Evolutionary conservation across 92 coral and sea anemone species (phyloP), one percentile per base, ranked within the genome.

Genomic region (Palythoa grandis): DNA sequence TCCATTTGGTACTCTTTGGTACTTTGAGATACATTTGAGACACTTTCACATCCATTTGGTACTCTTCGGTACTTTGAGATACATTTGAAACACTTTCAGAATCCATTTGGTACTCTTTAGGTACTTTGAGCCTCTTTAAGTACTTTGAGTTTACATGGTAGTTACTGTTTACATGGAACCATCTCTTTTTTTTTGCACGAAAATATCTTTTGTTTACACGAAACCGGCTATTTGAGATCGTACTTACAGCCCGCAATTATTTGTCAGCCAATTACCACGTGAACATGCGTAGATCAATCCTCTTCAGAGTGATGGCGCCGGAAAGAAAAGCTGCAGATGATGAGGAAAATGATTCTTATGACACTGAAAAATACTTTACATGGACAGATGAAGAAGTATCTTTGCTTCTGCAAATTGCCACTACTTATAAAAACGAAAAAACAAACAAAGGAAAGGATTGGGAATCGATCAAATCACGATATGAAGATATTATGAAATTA

Each of bases 331-430:
- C 10, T 72, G 76, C 50, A 37, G 76, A 39, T 37, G 76, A 37
- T 22, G 22, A 37, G 76, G 52, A 39, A 72, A 72, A 68, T 68
- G 15, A 68, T 3, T 68, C 38, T 1, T 24, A 25, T 68, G 72
- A 68, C 37, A 68, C 38, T 68, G 72, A 68, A 23, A 56, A 56
- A 29, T 72, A 83, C 40, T 77, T 89, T 89, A 56, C 78, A 8
- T 89, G 92, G 83, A 70, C 83, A 53, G 88, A 89, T 65, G 92
- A 89, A 60, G 92, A 89, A 69, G 40, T 89, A 37, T 56, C 78
- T 50, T 56, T 89, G 73, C 88, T 78, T 77, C 85, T 82, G 52
- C 74, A 53, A 69, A 75, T 73, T 39, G 76, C 77, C 73, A 24
- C 85, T 24, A 37, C 40, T n/a, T 78, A 71, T 54, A 84, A 84